Conservation (phyloP, 64 coral and sea anemone genomes). For the Actinia equina region DNA sequence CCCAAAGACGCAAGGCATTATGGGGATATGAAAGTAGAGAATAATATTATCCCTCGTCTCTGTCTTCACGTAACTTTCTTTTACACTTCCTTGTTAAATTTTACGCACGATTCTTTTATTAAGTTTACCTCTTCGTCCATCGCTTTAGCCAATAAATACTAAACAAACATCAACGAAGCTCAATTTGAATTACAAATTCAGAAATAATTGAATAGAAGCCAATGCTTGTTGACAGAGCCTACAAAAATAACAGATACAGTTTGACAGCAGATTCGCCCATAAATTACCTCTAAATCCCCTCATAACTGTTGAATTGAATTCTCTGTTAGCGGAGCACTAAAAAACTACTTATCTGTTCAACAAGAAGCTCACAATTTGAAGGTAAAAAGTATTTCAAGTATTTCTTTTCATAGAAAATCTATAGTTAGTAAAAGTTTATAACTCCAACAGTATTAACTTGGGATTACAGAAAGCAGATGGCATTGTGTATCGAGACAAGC, state of each 20-base stretch:
- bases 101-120: no score
- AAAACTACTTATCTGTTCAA: background rate
- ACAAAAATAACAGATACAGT: background rate
- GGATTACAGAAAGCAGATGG: background rate
- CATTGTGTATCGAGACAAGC: background rate
- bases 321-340: background rate
- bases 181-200: conserved; percentile 12
- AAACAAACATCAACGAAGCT: background rate
- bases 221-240: background rate
- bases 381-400: background rate
- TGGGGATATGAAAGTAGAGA: no score
- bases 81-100: no score
- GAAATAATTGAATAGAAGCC: background rate
- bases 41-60: no score
- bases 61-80: no score
- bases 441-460: background rate
- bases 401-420: background rate
- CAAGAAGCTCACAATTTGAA: background rate
- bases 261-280: background rate
- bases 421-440: background rate
- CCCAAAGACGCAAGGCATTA: no score
- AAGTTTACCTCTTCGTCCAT: background rate
- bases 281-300: background rate
- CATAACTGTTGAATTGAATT: background rate
- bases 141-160: background rate